Base-by-base conservation (phyloP, 30 jellyfish, hydroid and myxozoan genomes). In the Hydra vulgaris region DNA sequence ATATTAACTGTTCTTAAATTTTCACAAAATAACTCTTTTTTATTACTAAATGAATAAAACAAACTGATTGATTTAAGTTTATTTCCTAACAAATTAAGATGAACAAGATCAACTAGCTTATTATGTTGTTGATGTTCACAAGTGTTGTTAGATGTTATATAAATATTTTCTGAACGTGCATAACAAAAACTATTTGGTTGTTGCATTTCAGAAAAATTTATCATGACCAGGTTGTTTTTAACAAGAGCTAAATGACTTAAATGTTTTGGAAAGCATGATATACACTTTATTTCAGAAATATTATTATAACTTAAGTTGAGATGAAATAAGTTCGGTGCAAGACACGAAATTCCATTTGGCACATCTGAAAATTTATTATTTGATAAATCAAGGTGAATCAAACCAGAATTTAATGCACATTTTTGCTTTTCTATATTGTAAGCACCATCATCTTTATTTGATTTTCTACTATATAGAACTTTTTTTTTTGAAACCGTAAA, bases 81-180 rank as follows among this genome's bases (percentile, higher is more conserved):
- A 67, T 91, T 91, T 23, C 77, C 77, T 21, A 88, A 53, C 20
- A 91, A 27, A 55, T 71, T 73, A 53, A 91, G 72, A 71, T 56
- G 87, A 19, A 52, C 81, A 16, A 91, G 92, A 7, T 80, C 84
- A 15, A 25, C 23, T 53, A 91, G 84, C 40, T 27, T 66, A 66
- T 53, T 77, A 75, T 91, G 98, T 54, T 89, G 83, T 5, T 95
- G 85, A 75, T 86, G 98, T 24, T 81, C 74, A 76, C 98, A 91
- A 66, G 66, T 53, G 78, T 19, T 8, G 0, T 21, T 68, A 23
- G 7, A 24, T 7, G 67, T 27, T 18, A 40, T 21, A 24, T 74
- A 23, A 8, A 23, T 74, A 20, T 66, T 54, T 67, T 54, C 53
- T 3, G 4, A 53, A 20, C 70, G 8, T 3, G 87, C 87, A 25